These are phyloP conservation scores for Trichacis sp. DNA, from an alignment of 2,888 invertebrate genomes.

Conservation along the genomic window DNA sequence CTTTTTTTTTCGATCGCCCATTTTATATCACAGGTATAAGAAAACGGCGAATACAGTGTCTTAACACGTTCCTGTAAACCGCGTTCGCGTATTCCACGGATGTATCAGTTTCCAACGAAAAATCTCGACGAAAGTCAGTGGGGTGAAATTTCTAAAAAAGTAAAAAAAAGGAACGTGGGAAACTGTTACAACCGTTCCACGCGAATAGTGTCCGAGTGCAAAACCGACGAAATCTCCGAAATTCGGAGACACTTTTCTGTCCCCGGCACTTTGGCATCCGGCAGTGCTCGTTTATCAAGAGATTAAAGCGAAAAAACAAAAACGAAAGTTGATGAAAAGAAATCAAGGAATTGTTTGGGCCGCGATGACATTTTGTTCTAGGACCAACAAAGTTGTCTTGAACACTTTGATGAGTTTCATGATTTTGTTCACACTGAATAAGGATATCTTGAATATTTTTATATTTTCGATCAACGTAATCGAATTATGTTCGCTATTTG, in stretches of 20 bases:
- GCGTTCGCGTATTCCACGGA: constrained; percentile 4
- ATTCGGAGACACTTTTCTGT: constrained; percentile 2
- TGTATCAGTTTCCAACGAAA: constrained; percentile 1
- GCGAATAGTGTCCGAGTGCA: constrained; percentile 21
- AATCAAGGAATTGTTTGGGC: too few relatives aligned
- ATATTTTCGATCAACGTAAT: too few relatives aligned
- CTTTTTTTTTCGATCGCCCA: constrained; percentile 41
- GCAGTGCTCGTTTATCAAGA: constrained; percentile 18
- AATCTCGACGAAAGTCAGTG: too few relatives aligned
- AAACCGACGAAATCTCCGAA: constrained; percentile 15
- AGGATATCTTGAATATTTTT: too few relatives aligned
- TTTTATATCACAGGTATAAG: constrained; percentile 63
- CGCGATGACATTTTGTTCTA: too few relatives aligned
- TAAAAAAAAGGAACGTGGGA: background rate
- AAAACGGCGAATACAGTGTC: constrained; percentile 42
- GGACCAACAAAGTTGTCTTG: too few relatives aligned
- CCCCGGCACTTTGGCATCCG: constrained; percentile 39
- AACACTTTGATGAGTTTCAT: too few relatives aligned
- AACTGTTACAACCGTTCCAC: constrained; percentile 7
- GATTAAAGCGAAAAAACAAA: constrained; percentile 5
- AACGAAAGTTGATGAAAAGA: constrained; percentile 11
- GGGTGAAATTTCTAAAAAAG: too few relatives aligned
- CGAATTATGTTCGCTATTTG: too few relatives aligned
- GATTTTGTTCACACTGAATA: too few relatives aligned
- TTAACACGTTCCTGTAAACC: constrained; percentile 2